These are phyloP conservation scores for Telenomus remus DNA, from an alignment of 1,140 invertebrate species.

Conservation along the genomic window DNA sequence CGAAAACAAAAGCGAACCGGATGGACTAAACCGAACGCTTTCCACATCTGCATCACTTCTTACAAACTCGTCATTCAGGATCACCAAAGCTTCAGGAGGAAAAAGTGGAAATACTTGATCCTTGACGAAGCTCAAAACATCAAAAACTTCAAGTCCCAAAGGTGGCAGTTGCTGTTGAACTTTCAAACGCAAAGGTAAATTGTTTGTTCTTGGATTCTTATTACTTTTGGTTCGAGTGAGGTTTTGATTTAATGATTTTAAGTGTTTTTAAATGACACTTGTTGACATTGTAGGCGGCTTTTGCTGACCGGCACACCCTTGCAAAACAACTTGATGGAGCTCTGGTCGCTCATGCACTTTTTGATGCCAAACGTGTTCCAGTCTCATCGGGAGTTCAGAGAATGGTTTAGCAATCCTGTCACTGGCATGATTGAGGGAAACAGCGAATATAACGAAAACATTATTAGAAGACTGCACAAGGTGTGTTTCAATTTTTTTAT, in stretches of 20 bases:
- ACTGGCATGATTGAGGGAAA: conserved; percentile 99
- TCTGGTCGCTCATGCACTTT: conserved; percentile 99
- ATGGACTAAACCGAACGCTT: conserved; percentile 99
- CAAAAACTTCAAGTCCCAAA: conserved; percentile 99
- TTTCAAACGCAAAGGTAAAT: conserved; percentile 93
- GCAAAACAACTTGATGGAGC: conserved; percentile 99
- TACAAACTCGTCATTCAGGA: conserved; percentile 99
- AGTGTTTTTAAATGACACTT: conserved; percentile 23
- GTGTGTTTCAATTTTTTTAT: conserved; percentile 72
- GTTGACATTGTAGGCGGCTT: conserved; percentile 81
- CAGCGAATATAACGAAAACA: conserved; percentile 94
- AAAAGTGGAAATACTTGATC: conserved; percentile 99
- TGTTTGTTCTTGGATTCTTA: background rate
- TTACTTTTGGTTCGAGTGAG: no score
- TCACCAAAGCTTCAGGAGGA: conserved; percentile 97
- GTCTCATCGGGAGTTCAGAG: conserved; percentile 97
- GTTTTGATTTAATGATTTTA: conserved; percentile 25
- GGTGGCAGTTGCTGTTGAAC: conserved; percentile 98
- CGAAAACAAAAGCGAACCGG: conserved; percentile 93
- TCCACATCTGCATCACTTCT: conserved; percentile 99
- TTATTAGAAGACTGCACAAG: conserved; percentile 97
- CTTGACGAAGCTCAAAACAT: conserved; percentile 99
- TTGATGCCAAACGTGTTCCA: conserved; percentile 99
- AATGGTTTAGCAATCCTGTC: conserved; percentile 99
- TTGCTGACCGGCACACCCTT: conserved; percentile 98